Evolutionary conservation across 2,797 vertebrate species (phyloP).

Genomic region (Eospalax fontanierii): DNA sequence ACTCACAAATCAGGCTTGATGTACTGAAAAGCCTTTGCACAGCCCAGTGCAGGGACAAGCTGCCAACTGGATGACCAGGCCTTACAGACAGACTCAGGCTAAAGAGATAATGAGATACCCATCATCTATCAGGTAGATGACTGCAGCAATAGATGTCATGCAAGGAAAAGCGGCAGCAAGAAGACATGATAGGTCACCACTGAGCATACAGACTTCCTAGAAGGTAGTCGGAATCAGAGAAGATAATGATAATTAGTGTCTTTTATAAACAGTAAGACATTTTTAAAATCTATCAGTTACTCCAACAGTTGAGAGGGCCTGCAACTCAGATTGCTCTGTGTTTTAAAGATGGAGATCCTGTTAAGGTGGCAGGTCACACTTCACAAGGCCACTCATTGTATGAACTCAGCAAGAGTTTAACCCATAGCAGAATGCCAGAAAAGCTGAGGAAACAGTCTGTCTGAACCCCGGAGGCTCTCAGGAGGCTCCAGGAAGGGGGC

Average conservation of each 20-base stretch:
- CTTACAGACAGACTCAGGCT: not conserved
- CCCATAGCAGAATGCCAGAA: not conserved
- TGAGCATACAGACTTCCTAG: not conserved
- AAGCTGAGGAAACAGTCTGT: not conserved
- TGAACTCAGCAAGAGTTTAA: not conserved
- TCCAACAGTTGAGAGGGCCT: not conserved
- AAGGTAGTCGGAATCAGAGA: not conserved
- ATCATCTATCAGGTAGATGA: not conserved
- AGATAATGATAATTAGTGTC: not conserved
- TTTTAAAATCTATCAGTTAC: not conserved
- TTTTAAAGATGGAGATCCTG: not conserved
- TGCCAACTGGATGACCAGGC: not conserved
- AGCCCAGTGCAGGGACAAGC: not conserved
- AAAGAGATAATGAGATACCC: not conserved
- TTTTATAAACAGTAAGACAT: conserved; percentile 15
- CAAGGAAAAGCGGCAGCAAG: not conserved
- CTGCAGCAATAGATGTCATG: not conserved
- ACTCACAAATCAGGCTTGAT: not conserved
- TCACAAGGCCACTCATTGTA: not conserved
- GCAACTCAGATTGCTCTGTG: not conserved
- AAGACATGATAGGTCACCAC: not conserved
- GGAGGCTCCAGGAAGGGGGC: conserved; percentile 18
- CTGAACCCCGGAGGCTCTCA: not conserved
- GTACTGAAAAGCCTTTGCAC: not conserved
- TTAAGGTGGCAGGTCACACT: conserved; percentile 8